Base-by-base conservation (phyloP, 2,888 invertebrate species). In the Dryobotodes eremita region DNA sequence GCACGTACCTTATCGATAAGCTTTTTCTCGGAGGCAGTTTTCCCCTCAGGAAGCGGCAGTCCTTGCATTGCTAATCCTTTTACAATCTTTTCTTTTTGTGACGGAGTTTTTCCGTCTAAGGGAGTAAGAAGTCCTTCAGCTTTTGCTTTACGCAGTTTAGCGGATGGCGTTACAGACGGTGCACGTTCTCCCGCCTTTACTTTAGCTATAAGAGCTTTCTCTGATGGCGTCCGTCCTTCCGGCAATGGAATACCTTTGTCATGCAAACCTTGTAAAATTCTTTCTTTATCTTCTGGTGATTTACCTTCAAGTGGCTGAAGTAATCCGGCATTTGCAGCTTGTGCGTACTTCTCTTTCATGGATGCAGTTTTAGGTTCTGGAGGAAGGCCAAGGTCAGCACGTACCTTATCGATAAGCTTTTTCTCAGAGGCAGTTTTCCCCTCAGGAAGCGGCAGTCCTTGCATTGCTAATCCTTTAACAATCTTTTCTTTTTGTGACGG, bases 201-300 rank as follows among this genome's bases (percentile, higher is more conserved):
- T 77, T 79, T 87, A 6, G 89, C 78, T 5, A 53, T 53, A 80
- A 80, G 0, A 26, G 72, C 73, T 66, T 79, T 80, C n/a, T 80
- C 80, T 7, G 75, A 62, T 1, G 71, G 13, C 2, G 70, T 71
- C 11, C 80, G 77, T 1, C 90, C 89, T 86, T 86, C 87, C 10
- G 91, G 91, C 1, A 92, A 66, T 1, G 89, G 87, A 0, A 91
- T 26, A 0, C 91, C 90, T 11, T 80, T 69, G 61, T 85, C 81
- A 0, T 81, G 86, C 23, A 84, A 76, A 0, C 76, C 69, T 81
- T 71, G 76, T 0, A 91, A 31, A 11, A 89, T 86, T 13, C 83
- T 86, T 83, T 89, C 88, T 71, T 90, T 89, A 55, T 90, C 71
- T 42, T 2, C 2, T 36, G 31, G 31, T 36, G 31, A 36, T 3